Conservation (phyloP, 2,888 invertebrate species). For the Thera britannica region DNA sequence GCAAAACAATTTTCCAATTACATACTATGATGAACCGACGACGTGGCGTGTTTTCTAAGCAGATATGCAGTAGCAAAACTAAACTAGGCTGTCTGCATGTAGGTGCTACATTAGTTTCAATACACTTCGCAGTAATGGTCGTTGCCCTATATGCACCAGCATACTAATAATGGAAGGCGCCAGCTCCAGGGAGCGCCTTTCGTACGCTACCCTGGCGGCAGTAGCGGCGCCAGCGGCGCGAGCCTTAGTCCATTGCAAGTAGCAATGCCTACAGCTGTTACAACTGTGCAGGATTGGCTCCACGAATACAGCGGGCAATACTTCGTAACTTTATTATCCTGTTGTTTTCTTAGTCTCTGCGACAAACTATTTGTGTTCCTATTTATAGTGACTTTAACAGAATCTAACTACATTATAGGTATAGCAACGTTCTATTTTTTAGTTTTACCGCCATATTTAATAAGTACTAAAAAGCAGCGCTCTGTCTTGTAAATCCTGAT, state of each 20-base stretch:
- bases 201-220: slow-evolving; percentile 37
- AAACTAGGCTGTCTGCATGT: slow-evolving; percentile 8
- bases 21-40: neutral
- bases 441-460: no score
- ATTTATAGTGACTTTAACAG: no score
- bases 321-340: no score
- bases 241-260: neutral
- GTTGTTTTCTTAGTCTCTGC: neutral
- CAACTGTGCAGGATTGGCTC: slow-evolving; percentile 5
- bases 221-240: slow-evolving; percentile 4
- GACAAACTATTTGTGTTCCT: no score
- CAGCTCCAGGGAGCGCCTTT: neutral
- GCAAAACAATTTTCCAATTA: slow-evolving; percentile 19
- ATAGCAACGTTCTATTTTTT: no score
- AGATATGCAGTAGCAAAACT: slow-evolving; percentile 11
- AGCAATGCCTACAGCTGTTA: slow-evolving; percentile 10
- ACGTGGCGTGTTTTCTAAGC: slow-evolving; percentile 19
- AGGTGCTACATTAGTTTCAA: slow-evolving; percentile 8
- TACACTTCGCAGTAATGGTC: slow-evolving; percentile 37
- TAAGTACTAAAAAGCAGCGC: no score
- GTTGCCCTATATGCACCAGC: slow-evolving; percentile 48
- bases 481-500: no score
- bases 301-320: no score
- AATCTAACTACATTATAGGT: no score
- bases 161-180: slow-evolving; percentile 46